phyloP scores from a whole-genome alignment of 2,113 vertebrate genomes.

The Glaucomys volans region DNA sequence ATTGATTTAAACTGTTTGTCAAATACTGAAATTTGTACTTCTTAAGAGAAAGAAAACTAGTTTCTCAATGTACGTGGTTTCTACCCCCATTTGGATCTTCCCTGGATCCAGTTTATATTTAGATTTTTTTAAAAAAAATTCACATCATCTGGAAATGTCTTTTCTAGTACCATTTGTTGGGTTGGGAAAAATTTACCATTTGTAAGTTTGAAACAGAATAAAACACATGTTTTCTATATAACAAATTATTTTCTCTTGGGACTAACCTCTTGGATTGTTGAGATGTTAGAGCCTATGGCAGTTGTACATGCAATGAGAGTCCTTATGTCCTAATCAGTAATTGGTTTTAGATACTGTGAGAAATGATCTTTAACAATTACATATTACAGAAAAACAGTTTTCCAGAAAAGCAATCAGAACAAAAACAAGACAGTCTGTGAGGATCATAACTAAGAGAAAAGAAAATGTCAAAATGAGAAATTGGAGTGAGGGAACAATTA shows the following conservation, averaged over 20 bases:
- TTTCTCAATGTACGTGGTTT: background rate
- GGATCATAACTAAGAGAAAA: background rate
- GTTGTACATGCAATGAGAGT: background rate
- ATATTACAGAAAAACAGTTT: background rate
- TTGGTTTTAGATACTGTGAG: background rate
- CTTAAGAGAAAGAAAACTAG: background rate
- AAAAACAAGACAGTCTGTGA: background rate
- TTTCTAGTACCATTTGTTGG: background rate
- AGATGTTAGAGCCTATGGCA: background rate
- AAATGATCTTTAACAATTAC: background rate
- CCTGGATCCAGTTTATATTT: background rate
- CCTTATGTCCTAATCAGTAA: background rate
- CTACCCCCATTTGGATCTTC: background rate
- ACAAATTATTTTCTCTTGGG: too few relatives aligned
- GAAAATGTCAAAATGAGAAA: conserved; percentile 3
- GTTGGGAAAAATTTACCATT: background rate
- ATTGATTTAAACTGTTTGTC: conserved; percentile 6
- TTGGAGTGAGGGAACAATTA: background rate
- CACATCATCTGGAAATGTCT: background rate
- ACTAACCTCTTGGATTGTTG: background rate
- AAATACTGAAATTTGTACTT: background rate
- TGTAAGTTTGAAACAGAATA: background rate
- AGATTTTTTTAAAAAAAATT: background rate
- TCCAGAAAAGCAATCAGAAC: background rate
- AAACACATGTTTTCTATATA: background rate